These are phyloP conservation scores for Enteromius unitaeniatus DNA, from an alignment of 2,797 vertebrate species.

Conservation along the genomic window DNA sequence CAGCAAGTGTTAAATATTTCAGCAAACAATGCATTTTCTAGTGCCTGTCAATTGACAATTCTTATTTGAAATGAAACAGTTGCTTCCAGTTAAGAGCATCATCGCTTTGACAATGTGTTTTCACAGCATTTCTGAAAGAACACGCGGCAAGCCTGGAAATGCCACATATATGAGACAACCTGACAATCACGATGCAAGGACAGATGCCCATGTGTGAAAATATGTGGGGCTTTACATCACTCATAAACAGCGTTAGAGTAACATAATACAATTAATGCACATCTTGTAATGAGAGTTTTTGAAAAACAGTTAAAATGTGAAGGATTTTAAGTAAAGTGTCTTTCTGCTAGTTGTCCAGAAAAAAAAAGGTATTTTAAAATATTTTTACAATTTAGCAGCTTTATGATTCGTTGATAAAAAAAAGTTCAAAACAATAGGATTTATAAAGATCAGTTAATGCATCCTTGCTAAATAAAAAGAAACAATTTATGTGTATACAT, in stretches of 20 bases:
- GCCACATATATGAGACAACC: not conserved
- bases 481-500: too few species aligned
- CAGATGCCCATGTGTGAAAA: constrained; percentile 7
- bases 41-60: not conserved
- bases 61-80: constrained; percentile 40
- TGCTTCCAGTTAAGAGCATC: constrained; percentile 25
- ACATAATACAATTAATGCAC: not conserved
- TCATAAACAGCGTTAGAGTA: not conserved
- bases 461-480: not conserved
- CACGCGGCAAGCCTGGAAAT: not conserved
- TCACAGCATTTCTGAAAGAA: not conserved
- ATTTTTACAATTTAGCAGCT: not conserved
- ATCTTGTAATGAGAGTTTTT: not conserved
- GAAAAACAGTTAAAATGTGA: not conserved
- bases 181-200: not conserved
- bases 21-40: constrained; percentile 10
- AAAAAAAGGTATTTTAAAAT: not conserved
- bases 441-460: not conserved
- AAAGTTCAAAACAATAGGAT: not conserved
- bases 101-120: constrained; percentile 34
- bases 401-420: not conserved
- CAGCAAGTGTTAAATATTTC: constrained; percentile 31
- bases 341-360: not conserved
- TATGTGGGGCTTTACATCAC: not conserved
- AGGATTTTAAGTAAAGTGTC: not conserved